Conservation (phyloP, 2,113 vertebrate species). For the Callipepla squamata region DNA sequence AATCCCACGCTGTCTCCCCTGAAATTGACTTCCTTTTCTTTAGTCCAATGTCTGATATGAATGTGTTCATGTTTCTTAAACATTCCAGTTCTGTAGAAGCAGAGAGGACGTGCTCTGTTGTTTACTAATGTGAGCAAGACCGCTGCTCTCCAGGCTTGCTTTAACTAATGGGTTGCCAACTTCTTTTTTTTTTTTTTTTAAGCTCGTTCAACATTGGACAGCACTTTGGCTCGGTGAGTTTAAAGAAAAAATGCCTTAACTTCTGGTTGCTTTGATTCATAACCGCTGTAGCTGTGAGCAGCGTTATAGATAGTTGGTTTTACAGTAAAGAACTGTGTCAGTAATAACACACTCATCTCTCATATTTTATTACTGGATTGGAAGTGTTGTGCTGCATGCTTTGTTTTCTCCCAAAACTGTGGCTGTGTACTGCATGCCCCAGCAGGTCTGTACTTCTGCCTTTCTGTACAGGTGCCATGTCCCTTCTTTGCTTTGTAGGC, state of each 20-base stretch:
- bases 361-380: not conserved
- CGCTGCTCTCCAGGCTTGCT: not conserved
- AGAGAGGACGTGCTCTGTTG: not conserved
- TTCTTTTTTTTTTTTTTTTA: not conserved
- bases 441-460: not conserved
- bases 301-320: not conserved
- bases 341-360: fast-evolving
- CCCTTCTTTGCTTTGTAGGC: not conserved
- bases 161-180: not conserved
- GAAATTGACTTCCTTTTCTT: not conserved
- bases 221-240: constrained; percentile 49
- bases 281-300: not conserved
- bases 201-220: constrained; percentile 11
- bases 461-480: not conserved
- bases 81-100: not conserved
- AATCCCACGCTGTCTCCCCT: not conserved
- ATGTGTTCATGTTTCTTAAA: not conserved
- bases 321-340: fast-evolving
- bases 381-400: not conserved
- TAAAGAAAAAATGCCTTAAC: not conserved
- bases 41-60: not conserved
- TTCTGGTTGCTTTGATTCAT: not conserved
- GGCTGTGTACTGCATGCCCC: not conserved
- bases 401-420: not conserved
- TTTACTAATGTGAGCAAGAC: not conserved